Evolutionary conservation across 2,113 vertebrate species (phyloP).

Genomic region (Etheostoma cragini): DNA sequence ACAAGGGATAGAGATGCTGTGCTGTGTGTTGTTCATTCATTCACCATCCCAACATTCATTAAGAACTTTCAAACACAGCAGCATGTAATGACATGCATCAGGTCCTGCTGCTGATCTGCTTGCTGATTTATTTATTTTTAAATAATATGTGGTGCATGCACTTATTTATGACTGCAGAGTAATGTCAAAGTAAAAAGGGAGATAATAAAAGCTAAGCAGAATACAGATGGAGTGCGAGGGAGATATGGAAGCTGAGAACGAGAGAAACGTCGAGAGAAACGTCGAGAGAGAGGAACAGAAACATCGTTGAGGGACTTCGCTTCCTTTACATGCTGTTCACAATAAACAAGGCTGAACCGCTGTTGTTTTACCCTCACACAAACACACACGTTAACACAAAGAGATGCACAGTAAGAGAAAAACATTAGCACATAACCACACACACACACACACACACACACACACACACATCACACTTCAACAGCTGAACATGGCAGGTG

Average conservation of each 20-base stretch:
- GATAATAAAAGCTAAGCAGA: not conserved
- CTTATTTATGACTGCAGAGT: not conserved
- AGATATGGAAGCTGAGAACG: not conserved
- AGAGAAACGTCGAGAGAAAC: not conserved
- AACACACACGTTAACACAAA: constrained; percentile 2
- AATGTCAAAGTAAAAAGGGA: not conserved
- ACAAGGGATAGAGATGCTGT: no score
- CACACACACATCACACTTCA: constrained; percentile 7
- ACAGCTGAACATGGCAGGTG: constrained; percentile 67
- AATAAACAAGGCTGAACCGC: not conserved
- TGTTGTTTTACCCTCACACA: not conserved
- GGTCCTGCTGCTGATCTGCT: not conserved
- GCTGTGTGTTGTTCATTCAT: no score
- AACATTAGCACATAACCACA: not conserved
- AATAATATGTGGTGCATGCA: not conserved
- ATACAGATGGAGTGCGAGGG: not conserved
- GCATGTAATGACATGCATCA: no score
- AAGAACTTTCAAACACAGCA: no score
- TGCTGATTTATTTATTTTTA: not conserved
- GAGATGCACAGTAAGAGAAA: not conserved
- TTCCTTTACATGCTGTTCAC: constrained; percentile 1
- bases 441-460: not conserved
- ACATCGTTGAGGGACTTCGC: not conserved
- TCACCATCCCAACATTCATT: no score
- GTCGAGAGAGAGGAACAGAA: not conserved